phyloP scores from a whole-genome alignment of 2,113 vertebrate genomes.

The Pholis gunnellus region DNA sequence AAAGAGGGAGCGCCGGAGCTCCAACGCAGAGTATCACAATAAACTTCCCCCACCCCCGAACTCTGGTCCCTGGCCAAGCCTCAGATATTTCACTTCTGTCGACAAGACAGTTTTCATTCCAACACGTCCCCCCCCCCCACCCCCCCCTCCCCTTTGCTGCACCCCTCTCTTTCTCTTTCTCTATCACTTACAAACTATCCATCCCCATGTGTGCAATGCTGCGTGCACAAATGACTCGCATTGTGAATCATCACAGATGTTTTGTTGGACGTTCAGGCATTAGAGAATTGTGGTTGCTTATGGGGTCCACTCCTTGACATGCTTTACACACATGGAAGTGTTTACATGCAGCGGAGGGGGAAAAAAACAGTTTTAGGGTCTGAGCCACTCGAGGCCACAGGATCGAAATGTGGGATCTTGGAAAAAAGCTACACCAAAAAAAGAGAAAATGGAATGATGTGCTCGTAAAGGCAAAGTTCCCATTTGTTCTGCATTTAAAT shows the following conservation, averaged over 20 bases:
- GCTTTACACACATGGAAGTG: constrained; percentile 72
- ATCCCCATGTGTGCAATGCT: constrained; percentile 67
- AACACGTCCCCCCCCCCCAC: constrained; percentile 18
- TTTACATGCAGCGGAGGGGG: constrained; percentile 55
- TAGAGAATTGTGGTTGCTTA: constrained; percentile 55
- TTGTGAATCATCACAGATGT: constrained; percentile 73
- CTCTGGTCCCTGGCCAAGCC: constrained; percentile 70
- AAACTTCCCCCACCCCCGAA: constrained; percentile 64
- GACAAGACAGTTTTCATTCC: constrained; percentile 79
- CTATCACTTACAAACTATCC: constrained; percentile 74
- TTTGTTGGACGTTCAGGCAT: constrained; percentile 57
- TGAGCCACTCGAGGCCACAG: constrained; percentile 63
- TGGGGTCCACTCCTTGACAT: constrained; percentile 55
- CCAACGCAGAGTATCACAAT: constrained; percentile 71
- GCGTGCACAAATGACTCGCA: constrained; percentile 55
- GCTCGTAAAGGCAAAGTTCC: constrained; percentile 58
- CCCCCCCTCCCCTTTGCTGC: constrained; percentile 32
- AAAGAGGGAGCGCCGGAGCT: constrained; percentile 41
- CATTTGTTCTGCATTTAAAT: constrained; percentile 72
- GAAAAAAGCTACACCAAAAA: constrained; percentile 22
- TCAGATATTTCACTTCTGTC: constrained; percentile 79
- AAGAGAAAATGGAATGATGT: constrained; percentile 67
- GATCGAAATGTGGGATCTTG: constrained; percentile 54
- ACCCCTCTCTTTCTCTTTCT: constrained; percentile 57
- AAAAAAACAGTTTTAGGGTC: constrained; percentile 47